Conservation (phyloP, 2,888 invertebrate species). For the Drosophila glabriapex region DNA sequence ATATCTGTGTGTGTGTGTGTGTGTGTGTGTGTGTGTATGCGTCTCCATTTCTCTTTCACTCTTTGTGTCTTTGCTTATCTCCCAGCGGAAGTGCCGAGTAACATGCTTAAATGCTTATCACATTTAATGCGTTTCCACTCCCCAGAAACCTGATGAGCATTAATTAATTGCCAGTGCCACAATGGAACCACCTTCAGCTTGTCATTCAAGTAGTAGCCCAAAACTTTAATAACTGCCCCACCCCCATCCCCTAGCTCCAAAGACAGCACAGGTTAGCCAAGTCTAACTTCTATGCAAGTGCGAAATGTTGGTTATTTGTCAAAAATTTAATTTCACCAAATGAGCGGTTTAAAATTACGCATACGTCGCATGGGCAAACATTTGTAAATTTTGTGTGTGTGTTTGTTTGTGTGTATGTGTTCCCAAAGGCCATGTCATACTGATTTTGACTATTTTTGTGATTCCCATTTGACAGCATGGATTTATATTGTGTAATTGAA, state of each 20-base stretch:
- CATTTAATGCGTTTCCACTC: constrained; percentile 67
- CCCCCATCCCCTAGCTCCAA: background rate
- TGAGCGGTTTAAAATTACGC: constrained; percentile 27
- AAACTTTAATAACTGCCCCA: constrained; percentile 22
- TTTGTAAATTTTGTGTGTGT: background rate
- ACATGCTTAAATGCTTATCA: constrained; percentile 80
- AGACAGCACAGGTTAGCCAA: constrained; percentile 7
- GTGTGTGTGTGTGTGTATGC: constrained; percentile 1
- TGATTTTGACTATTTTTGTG: background rate
- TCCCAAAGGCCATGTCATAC: background rate
- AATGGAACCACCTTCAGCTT: constrained; percentile 29
- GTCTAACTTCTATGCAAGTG: background rate
- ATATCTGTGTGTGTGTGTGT: constrained; percentile 4
- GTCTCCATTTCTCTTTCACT: constrained; percentile 11
- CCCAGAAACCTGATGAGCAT: constrained; percentile 65
- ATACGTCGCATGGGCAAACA: constrained; percentile 22
- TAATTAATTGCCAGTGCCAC: constrained; percentile 76
- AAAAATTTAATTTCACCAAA: constrained; percentile 41
- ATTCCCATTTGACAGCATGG: background rate
- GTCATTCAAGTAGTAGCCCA: constrained; percentile 5
- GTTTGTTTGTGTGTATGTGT: background rate
- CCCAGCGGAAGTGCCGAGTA: constrained; percentile 74
- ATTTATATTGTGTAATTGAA: background rate
- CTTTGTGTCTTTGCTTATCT: constrained; percentile 34
- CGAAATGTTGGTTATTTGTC: background rate